These are phyloP conservation scores for Cyphomyrus plagiostoma DNA, from an alignment of 2,113 vertebrate genomes.

Conservation along the genomic window DNA sequence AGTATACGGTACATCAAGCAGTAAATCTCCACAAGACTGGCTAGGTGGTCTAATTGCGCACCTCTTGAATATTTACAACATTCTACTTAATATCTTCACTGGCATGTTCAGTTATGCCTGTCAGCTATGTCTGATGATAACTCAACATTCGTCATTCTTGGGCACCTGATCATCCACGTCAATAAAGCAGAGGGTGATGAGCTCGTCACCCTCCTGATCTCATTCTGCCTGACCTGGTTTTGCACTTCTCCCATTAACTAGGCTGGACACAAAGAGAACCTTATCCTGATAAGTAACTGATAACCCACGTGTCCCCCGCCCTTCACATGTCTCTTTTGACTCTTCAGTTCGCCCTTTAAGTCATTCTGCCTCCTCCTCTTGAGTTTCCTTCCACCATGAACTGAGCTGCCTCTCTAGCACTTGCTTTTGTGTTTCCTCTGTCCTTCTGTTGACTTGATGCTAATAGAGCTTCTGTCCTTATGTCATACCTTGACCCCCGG, in stretches of 20 bases:
- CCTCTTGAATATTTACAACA: background rate
- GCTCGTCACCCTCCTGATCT: background rate
- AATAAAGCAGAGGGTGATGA: background rate
- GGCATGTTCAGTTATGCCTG: background rate
- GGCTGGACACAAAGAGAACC: background rate
- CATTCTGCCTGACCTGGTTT: background rate
- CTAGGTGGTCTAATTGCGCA: background rate
- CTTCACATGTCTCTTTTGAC: background rate
- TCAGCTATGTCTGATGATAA: background rate
- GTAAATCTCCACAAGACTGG: background rate
- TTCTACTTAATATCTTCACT: background rate
- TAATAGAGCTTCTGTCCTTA: background rate
- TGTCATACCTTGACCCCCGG: background rate
- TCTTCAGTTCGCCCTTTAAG: background rate
- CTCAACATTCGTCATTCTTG: background rate
- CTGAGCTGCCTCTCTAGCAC: background rate
- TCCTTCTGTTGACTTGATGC: background rate
- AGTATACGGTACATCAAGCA: background rate
- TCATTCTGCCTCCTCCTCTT: background rate
- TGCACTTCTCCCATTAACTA: background rate
- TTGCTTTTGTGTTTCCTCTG: background rate
- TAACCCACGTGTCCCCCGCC: background rate
- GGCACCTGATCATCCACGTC: background rate
- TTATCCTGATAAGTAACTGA: background rate
- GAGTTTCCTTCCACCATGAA: background rate